Conservation (phyloP, 2,113 vertebrate species). For the Megalops atlanticus region DNA sequence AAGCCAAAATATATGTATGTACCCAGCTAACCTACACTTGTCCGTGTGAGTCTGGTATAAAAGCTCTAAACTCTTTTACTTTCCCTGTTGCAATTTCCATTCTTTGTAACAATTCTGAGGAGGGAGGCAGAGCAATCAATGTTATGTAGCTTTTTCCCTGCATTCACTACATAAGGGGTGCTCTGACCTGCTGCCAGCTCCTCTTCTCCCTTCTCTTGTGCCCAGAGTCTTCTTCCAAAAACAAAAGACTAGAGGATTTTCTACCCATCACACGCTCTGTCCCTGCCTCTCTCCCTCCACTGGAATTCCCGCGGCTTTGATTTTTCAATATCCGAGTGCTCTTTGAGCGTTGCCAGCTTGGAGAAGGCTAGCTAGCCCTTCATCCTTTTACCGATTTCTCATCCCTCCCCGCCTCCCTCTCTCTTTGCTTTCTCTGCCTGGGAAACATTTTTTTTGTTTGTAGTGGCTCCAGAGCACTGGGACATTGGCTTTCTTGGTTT, state of each 20-base stretch:
- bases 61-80: not conserved
- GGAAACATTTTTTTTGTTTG: slow-evolving; percentile 10
- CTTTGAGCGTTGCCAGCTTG: slow-evolving; percentile 16
- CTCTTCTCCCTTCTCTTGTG: not conserved
- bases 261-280: not conserved
- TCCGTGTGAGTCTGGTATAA: too few species aligned
- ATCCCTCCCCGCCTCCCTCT: too few species aligned
- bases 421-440: not conserved
- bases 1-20: too few species aligned
- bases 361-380: slow-evolving; percentile 10
- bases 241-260: slow-evolving; percentile 1
- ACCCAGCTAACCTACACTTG: too few species aligned
- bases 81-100: not conserved
- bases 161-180: not conserved
- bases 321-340: slow-evolving; percentile 18
- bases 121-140: not conserved
- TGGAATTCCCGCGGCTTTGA: slow-evolving; percentile 9
- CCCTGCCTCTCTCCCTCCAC: slow-evolving; percentile 13
- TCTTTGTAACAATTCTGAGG: not conserved
- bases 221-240: not conserved
- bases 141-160: not conserved
- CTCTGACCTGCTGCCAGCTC: not conserved
- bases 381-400: slow-evolving; percentile 18
- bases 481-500: not conserved
- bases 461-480: slow-evolving; percentile 4